Conservation (phyloP, 2,888 invertebrate genomes). For the Pterostichus madidus region DNA sequence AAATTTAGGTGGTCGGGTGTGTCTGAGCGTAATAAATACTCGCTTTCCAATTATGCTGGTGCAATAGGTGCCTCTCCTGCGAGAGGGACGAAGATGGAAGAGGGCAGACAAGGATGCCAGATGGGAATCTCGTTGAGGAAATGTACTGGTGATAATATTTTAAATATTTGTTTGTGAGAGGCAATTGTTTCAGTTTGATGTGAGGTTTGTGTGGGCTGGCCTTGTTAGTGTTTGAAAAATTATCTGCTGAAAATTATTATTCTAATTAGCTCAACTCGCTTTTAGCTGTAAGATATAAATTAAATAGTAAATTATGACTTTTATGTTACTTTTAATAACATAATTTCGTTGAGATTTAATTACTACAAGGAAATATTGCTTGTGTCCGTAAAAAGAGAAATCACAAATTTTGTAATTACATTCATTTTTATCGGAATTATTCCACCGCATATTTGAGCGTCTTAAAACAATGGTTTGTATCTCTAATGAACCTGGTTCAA, state of each 20-base stretch:
- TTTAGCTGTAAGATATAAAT: conserved; percentile 44
- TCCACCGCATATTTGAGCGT: too few species aligned
- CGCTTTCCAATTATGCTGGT: conserved; percentile 75
- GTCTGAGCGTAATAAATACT: conserved; percentile 75
- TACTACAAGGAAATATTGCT: too few species aligned
- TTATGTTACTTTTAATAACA: conserved; percentile 20
- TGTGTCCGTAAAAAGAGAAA: too few species aligned
- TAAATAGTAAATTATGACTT: conserved; percentile 23
- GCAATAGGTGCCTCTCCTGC: conserved; percentile 69
- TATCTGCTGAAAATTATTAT: conserved; percentile 49
- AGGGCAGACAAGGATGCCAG: background rate
- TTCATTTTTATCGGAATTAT: too few species aligned
- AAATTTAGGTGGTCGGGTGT: conserved; percentile 72
- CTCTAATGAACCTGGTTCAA: too few species aligned
- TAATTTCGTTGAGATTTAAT: background rate
- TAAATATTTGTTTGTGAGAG: conserved; percentile 75
- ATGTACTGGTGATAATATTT: conserved; percentile 75
- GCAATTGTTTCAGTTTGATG: conserved; percentile 65
- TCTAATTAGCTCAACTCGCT: conserved; percentile 33
- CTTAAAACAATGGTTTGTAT: too few species aligned
- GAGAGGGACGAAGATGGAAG: conserved; percentile 7
- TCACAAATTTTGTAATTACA: too few species aligned
- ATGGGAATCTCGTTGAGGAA: conserved; percentile 68
- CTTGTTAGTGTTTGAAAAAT: conserved; percentile 47
- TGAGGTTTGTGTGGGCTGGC: conserved; percentile 27